Base-by-base conservation (phyloP, 2,888 invertebrate species). In the Aspidapion aeneum region DNA sequence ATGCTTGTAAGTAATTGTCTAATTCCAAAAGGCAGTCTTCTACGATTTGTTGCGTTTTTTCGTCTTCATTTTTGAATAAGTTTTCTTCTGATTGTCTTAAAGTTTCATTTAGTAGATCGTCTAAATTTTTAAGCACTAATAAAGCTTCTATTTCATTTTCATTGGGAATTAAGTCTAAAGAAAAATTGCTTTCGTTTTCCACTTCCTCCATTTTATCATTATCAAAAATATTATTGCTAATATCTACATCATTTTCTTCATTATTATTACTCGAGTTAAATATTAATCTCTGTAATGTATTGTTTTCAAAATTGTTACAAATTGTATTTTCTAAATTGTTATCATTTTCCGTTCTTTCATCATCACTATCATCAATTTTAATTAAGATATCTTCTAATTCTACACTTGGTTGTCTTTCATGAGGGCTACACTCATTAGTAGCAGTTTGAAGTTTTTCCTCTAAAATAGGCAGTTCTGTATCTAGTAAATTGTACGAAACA, bases 91-190 rank as follows among this genome's bases (percentile, higher is more conserved):
- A 67, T 57, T 74, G 72, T 16, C 66, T 21, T 49, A 73, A 60
- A 20, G 71, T 70, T 12, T 72, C 73, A 70, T 86, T 84, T 69
- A 86, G 75, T 64, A 85, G 82, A 74, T 85, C 83, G 75, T 86
- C 86, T 67, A 86, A 77, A 74, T 84, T 84, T 71, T 83, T 83
- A 68, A 86, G 77, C 66, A 86, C 83, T 74, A 83, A 81, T 80
- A 86, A 82, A 5, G 78, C 79, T 67, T 80, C 79, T 12, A 35
- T 7, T 35, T 35, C 35, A 35, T 12, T 35, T 35, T 35, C 35
- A 35, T 35, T 35, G 3, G 35, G 35, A 7, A 35, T 12, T 5
- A 72, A 64, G 63, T 74, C 71, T 21, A 71, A 55, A 1, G 54
- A 52, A 18, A 58, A 17, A 57, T 63, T 55, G 18, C 5, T 17